Conservation (phyloP, 2,797 vertebrate genomes). For the Rhinatrema bivittatum region DNA sequence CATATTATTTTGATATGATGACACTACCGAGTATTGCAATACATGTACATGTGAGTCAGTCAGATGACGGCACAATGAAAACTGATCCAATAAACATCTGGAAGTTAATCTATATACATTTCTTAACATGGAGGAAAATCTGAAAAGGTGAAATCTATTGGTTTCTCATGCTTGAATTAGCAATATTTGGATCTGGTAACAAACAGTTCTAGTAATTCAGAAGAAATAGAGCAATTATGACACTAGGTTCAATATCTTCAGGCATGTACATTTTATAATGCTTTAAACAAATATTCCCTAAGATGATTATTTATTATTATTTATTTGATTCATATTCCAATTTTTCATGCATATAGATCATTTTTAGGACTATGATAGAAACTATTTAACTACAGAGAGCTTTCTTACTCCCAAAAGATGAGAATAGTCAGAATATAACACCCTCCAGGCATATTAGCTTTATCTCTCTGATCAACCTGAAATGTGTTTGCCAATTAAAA, state of each 20-base stretch:
- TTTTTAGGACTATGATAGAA: no score
- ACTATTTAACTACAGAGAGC: no score
- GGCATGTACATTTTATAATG: slow-evolving; percentile 58
- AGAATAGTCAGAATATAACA: slow-evolving; percentile 66
- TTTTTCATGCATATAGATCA: no score
- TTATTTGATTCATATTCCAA: no score
- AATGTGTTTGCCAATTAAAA: slow-evolving; percentile 69
- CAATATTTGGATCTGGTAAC: slow-evolving; percentile 35
- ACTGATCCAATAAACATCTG: slow-evolving; percentile 42
- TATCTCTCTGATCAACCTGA: slow-evolving; percentile 67
- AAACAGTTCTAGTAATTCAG: slow-evolving; percentile 35
- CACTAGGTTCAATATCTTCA: slow-evolving; percentile 61
- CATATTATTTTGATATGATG: slow-evolving; percentile 27
- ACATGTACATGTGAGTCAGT: slow-evolving; percentile 31
- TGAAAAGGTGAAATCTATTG: slow-evolving; percentile 36
- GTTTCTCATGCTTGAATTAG: slow-evolving; percentile 33
- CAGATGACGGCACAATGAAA: slow-evolving; percentile 17
- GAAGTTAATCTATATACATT: slow-evolving; percentile 26
- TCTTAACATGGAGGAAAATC: slow-evolving; percentile 27
- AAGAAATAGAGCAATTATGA: slow-evolving; percentile 55
- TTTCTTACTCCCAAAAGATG: slow-evolving; percentile 68
- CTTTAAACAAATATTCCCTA: slow-evolving; percentile 71
- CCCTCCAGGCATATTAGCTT: slow-evolving; percentile 69
- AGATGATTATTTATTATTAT: no score
- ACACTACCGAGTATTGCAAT: slow-evolving; percentile 5